A percentile compares a stretch with the other conserved stretches of the same genome.
Evolutionary conservation across 2,888 invertebrate genomes (phyloP).

Genomic region (Ceramica pisi): DNA sequence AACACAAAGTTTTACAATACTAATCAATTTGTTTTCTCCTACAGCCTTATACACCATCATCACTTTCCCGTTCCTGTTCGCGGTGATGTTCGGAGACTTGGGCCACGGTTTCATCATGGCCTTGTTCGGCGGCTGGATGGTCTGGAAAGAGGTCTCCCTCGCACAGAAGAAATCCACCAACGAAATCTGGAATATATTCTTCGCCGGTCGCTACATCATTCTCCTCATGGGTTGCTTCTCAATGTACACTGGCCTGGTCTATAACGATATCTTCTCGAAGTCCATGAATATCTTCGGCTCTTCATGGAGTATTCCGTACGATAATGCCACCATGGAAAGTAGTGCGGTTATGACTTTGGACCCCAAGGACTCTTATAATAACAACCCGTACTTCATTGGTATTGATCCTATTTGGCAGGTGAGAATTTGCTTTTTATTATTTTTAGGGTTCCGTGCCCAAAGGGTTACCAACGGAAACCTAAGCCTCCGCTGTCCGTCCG

Average conservation of each 20-base stretch:
- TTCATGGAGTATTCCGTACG: constrained; percentile 93
- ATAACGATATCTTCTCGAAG: constrained; percentile 99
- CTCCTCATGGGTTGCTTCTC: constrained; percentile 99
- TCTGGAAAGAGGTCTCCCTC: constrained; percentile 94
- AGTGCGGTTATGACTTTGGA: constrained; percentile 91
- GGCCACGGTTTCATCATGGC: constrained; percentile 97
- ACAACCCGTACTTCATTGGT: constrained; percentile 96
- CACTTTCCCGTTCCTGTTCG: constrained; percentile 98
- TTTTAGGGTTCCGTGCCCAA: too few relatives aligned
- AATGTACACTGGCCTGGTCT: constrained; percentile 99
- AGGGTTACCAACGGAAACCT: too few relatives aligned
- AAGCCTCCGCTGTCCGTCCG: too few relatives aligned
- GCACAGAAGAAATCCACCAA: constrained; percentile 92
- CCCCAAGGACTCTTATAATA: constrained; percentile 91
- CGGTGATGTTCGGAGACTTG: constrained; percentile 98
- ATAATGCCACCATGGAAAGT: constrained; percentile 86
- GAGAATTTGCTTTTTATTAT: constrained; percentile 45
- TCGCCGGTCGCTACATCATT: constrained; percentile 99
- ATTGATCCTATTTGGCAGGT: constrained; percentile 95
- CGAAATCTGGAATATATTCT: constrained; percentile 99
- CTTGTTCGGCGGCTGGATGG: constrained; percentile 95
- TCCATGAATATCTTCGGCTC: constrained; percentile 98
- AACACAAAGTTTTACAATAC: too few relatives aligned
- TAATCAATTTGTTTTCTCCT: constrained; percentile 73
- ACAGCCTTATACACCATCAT: constrained; percentile 96